Base-by-base conservation (phyloP, 2,888 invertebrate species). In the Agonopterix arenella region DNA sequence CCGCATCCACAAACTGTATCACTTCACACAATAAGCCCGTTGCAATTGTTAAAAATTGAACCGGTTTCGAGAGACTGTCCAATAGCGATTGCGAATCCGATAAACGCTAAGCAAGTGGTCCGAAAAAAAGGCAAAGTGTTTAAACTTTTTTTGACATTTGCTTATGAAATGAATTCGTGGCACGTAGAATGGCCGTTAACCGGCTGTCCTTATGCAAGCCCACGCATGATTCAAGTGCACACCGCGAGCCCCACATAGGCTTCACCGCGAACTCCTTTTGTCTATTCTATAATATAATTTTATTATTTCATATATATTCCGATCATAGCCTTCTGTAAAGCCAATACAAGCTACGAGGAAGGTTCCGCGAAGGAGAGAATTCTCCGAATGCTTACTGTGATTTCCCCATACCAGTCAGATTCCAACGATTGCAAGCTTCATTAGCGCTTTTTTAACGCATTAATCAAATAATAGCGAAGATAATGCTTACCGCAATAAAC, bases 161-260 rank as follows among this genome's bases (percentile, higher is more conserved):
- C 62, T 68, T 65, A 62, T 54, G 60, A 63, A 68, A 66, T 58
- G 56, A 57, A 76, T 78, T 70, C 75, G 56, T 63, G 58, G 64
- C 76, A 77, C 75, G 76, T 73, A 68, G 62, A 63, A 58, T 60
- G 70, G 69, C 70, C 70, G 70, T 73, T 78, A 72, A 60, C 66
- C 57, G 57, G 60, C 64, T 60, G 75, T 73, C 77, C 73, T 75
- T 81, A 77, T 72, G 75, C 72, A 60, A 70, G 64, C 79, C 75
- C 78, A 83, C 78, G 74, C 73, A 53, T 67, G 53, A 54, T 62
- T 66, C 64, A 66, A 72, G 66, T 60, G 60, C 61, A 60, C 57
- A 57, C 49, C 45, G 52, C 56, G 51, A 53, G 46, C 46, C 49
- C 47, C 46, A 50, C 49, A 52, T 49, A 40, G 40, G 40, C 40